Evolutionary conservation across 1,140 invertebrate genomes (phyloP).

Genomic region (Formica selysi): DNA sequence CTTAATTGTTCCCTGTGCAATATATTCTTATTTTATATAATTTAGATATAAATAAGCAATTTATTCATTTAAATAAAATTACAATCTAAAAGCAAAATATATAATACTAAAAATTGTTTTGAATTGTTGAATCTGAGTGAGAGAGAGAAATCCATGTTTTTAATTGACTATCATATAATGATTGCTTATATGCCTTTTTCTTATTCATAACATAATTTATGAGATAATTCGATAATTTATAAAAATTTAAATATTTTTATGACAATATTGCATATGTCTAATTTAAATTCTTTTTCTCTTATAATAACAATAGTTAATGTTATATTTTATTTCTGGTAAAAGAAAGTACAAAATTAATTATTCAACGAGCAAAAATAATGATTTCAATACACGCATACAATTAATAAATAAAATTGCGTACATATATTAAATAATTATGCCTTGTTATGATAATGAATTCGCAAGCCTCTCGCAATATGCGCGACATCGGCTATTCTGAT

Average conservation of each 20-base stretch:
- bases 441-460: slow-evolving; percentile 19
- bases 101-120: neutral
- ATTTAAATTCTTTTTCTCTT: neutral
- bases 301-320: neutral
- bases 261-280: neutral
- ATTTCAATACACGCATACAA: neutral
- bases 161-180: neutral
- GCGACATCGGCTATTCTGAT: slow-evolving; percentile 72
- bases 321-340: neutral
- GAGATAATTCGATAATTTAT: neutral
- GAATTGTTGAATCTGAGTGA: neutral
- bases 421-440: slow-evolving; percentile 30
- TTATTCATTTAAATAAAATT: slow-evolving; percentile 11
- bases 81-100: neutral
- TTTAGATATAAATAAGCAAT: neutral
- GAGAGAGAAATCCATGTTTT: neutral
- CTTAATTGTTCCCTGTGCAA: neutral
- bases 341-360: neutral
- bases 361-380: neutral
- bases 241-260: neutral
- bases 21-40: neutral
- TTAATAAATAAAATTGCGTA: neutral
- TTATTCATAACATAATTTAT: neutral
- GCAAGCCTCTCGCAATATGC: slow-evolving; percentile 77
- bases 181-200: neutral